phyloP scores from a whole-genome alignment of 2,888 invertebrate genomes.

The Cepaea hortensis region DNA sequence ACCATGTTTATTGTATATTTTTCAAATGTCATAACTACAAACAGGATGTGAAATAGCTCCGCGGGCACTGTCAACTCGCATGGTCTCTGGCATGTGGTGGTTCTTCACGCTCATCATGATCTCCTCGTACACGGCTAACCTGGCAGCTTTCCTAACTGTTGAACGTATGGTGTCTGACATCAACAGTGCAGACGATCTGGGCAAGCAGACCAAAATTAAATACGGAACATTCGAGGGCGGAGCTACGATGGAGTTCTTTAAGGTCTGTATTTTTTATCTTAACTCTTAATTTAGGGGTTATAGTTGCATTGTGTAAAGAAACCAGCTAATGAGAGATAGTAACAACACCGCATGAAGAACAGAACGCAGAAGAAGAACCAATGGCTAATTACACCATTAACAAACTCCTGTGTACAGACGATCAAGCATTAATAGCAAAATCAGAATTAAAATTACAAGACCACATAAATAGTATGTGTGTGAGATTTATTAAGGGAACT shows the following conservation, averaged over 20 bases:
- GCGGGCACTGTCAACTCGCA: slow-evolving; percentile 84
- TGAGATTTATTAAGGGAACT: too few relatives aligned
- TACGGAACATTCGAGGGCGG: slow-evolving; percentile 96
- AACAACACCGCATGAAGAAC: too few relatives aligned
- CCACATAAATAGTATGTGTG: too few relatives aligned
- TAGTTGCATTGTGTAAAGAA: too few relatives aligned
- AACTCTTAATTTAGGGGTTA: too few relatives aligned
- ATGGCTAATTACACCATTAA: too few relatives aligned
- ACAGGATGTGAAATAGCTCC: slow-evolving; percentile 78
- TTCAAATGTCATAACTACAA: not conserved
- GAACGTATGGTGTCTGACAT: slow-evolving; percentile 96
- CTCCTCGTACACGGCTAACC: slow-evolving; percentile 97
- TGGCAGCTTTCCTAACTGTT: slow-evolving; percentile 98
- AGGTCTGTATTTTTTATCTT: slow-evolving; percentile 67
- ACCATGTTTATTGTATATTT: not conserved
- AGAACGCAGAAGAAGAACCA: too few relatives aligned
- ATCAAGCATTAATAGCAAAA: too few relatives aligned
- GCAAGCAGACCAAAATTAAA: slow-evolving; percentile 92
- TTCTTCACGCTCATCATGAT: slow-evolving; percentile 99
- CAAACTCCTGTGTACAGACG: too few relatives aligned
- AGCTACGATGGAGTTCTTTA: slow-evolving; percentile 97
- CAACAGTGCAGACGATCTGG: slow-evolving; percentile 95
- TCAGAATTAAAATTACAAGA: too few relatives aligned
- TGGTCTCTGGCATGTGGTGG: slow-evolving; percentile 97
- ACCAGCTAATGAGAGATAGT: too few relatives aligned